Evolutionary conservation across 2,797 vertebrate species (phyloP).

Genomic region (Pantherophis vulpinus): DNA sequence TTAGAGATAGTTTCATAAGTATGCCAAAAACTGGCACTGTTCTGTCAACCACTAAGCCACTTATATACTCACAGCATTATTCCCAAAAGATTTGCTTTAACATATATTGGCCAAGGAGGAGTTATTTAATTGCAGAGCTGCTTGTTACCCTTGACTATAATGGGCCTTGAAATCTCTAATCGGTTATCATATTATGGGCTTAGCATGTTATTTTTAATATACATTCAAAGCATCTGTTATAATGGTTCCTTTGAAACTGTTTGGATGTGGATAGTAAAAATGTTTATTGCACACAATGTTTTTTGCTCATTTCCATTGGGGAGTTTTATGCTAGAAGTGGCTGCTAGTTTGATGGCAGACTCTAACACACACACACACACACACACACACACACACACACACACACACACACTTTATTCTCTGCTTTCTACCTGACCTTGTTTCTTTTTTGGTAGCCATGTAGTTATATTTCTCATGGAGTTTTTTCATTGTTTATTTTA

Average conservation of each 20-base stretch:
- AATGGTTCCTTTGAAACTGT: slow-evolving; percentile 53
- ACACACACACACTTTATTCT: neutral
- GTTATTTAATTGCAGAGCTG: slow-evolving; percentile 26
- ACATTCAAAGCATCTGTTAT: slow-evolving; percentile 38
- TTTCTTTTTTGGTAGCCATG: neutral
- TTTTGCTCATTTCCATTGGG: slow-evolving; percentile 5
- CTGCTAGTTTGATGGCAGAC: neutral
- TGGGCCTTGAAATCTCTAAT: slow-evolving; percentile 37
- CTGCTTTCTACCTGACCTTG: neutral
- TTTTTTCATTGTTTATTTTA: neutral
- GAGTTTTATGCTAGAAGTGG: neutral
- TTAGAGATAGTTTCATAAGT: slow-evolving; percentile 23
- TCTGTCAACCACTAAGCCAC: slow-evolving; percentile 34
- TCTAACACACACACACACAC: neutral
- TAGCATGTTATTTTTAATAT: slow-evolving; percentile 3
- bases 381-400: no score
- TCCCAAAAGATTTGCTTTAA: slow-evolving; percentile 27
- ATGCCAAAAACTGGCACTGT: slow-evolving; percentile 38
- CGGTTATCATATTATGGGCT: slow-evolving; percentile 7
- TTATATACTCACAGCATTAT: slow-evolving; percentile 17
- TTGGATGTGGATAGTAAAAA: slow-evolving; percentile 33
- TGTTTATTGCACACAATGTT: slow-evolving; percentile 35
- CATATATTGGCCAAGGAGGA: slow-evolving; percentile 52
- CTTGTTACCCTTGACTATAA: slow-evolving; percentile 44
- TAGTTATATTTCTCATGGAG: neutral